Evolutionary conservation across 2,888 invertebrate species (phyloP), one percentile per base, ranked within the genome.

Genomic region (Apotomis capreana): DNA sequence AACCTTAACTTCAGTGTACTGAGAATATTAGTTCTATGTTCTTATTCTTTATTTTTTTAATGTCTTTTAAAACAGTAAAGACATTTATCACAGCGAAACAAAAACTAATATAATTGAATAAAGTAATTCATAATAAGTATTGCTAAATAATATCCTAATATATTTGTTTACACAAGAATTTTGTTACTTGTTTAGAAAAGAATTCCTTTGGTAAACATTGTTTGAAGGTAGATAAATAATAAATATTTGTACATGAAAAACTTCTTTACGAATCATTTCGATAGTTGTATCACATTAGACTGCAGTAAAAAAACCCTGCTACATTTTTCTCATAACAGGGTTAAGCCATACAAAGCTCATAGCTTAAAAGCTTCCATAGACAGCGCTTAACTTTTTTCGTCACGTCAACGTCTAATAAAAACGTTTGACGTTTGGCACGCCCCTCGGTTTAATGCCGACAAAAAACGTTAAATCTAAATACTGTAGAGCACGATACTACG

Each of bases 331-430:
- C 4, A 5, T 49, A 49, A 49, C 12, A 8, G 49, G 49, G 49
- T 49, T 49, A 49, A 49, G 8, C n/a, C 44, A 58, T 36, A 15
- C n/a, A 55, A 71, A 71, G 67, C 60, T 49, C 57, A 49, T 46
- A 26, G 55, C 61, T 55, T 57, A 51, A 67, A 54, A 49, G 55
- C 60, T 55, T 15, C 26, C 4, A 67, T n/a, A 67, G 51, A 55
- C 61, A 40, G 64, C 52, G 63, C 57, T 58, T 51, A 54, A 67
- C 60, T 54, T 37, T 68, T 72, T 63, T 74, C 74, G 64, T 65
- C 78, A 68, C 79, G 81, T 82, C 83, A 83, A 81, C 79, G 74
- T 73, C 70, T 75, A 74, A 64, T 76, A 77, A 80, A 79, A 80
- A 80, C 76, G 58, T 75, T 77, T 74, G 77, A 78, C 78, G 75